phyloP scores from a whole-genome alignment of 2,113 vertebrate species.

The Petrocephalus zakoni region DNA sequence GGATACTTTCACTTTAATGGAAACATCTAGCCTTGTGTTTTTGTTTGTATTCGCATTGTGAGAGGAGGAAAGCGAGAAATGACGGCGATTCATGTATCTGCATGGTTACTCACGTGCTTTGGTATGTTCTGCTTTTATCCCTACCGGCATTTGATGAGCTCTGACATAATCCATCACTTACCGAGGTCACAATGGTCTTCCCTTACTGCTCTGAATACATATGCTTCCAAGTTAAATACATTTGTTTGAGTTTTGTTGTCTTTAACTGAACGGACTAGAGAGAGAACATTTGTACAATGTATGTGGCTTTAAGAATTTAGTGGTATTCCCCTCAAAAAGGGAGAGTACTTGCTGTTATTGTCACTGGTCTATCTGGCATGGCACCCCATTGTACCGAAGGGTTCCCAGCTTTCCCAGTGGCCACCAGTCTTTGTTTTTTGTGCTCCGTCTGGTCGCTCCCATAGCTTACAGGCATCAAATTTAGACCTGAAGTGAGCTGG shows the following conservation, averaged over 20 bases:
- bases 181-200: neutral
- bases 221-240: neutral
- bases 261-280: neutral
- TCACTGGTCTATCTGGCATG: neutral
- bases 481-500: neutral
- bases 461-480: neutral
- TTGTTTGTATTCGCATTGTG: neutral
- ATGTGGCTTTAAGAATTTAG: neutral
- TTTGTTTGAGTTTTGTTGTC: neutral
- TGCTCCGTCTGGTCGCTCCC: neutral
- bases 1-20: slow-evolving; percentile 10
- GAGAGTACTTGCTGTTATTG: neutral
- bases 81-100: slow-evolving; percentile 42
- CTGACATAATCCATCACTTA: slow-evolving; percentile 1
- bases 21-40: slow-evolving; percentile 12
- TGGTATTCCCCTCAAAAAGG: neutral
- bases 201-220: neutral
- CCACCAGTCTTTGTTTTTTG: neutral
- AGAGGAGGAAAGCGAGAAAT: neutral
- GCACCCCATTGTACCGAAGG: neutral
- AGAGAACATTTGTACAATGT: neutral
- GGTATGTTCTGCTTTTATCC: neutral
- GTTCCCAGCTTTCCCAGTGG: neutral
- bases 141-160: neutral
- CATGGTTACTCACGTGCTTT: slow-evolving; percentile 68